Percentiles rank a stretch among this genome's conserved stretches.
Evolutionary conservation across 1,140 invertebrate genomes (phyloP).

Genomic region (Aphaenogaster ashmeadi): DNA sequence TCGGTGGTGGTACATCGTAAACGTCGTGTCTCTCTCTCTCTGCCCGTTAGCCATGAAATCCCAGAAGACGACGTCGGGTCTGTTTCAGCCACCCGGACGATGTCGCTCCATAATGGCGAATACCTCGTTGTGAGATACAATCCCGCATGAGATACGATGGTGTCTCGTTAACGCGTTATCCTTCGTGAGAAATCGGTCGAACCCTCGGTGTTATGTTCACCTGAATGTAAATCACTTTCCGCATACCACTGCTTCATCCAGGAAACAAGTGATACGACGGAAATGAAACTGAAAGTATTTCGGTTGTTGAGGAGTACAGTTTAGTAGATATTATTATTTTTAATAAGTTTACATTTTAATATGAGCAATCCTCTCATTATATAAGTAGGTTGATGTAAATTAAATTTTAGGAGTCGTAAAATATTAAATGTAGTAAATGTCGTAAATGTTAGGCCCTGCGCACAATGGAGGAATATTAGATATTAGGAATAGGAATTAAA

Average conservation of each 20-base stretch:
- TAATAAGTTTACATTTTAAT: too few relatives aligned
- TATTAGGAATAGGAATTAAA: too few relatives aligned
- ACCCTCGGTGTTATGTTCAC: constrained; percentile 9
- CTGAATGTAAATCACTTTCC: constrained; percentile 34
- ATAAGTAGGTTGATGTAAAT: too few relatives aligned
- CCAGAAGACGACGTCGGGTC: constrained; percentile 36
- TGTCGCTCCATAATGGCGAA: constrained; percentile 20
- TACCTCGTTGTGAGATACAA: constrained; percentile 32
- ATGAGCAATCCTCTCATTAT: too few relatives aligned
- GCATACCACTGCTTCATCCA: not conserved
- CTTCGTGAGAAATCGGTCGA: constrained; percentile 46
- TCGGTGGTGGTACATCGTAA: constrained; percentile 48
- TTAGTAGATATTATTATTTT: not conserved
- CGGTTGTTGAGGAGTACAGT: not conserved
- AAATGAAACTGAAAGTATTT: not conserved
- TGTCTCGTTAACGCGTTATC: constrained; percentile 56
- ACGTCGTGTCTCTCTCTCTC: not conserved
- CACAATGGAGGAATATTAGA: too few relatives aligned
- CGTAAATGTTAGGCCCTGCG: too few relatives aligned
- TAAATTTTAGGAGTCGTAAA: too few relatives aligned
- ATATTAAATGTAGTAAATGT: too few relatives aligned
- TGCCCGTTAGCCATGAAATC: constrained; percentile 18
- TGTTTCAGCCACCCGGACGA: constrained; percentile 34
- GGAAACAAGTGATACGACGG: not conserved
- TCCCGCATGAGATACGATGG: constrained; percentile 28